These are phyloP conservation scores for Sicus ferrugineus DNA, from an alignment of 2,888 invertebrate species.

Conservation along the genomic window DNA sequence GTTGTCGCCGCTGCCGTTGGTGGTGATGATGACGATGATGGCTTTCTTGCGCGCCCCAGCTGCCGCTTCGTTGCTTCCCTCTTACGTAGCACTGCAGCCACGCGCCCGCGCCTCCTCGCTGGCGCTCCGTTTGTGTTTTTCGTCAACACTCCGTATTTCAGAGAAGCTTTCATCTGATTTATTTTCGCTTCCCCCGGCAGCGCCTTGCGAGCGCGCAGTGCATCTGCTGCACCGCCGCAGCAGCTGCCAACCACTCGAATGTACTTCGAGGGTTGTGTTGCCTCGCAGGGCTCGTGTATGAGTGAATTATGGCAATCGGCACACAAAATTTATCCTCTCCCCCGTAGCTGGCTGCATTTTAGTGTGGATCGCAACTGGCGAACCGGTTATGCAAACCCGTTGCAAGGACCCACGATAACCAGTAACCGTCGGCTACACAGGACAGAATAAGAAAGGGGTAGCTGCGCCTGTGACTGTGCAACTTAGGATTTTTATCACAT, in stretches of 20 bases:
- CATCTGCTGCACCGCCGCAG: not conserved
- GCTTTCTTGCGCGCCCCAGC: constrained; percentile 42
- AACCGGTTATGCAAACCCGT: no score
- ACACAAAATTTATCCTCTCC: no score
- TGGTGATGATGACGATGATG: constrained; percentile 31
- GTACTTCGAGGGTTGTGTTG: constrained; percentile 30
- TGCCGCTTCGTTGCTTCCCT: constrained; percentile 6
- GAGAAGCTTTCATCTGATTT: constrained; percentile 30
- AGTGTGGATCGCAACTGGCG: no score
- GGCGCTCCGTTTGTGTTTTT: constrained; percentile 30
- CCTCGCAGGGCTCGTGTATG: constrained; percentile 46
- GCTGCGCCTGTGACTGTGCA: no score
- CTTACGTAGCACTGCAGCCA: constrained; percentile 29
- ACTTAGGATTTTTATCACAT: no score
- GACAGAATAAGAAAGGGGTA: no score
- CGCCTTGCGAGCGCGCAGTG: no score
- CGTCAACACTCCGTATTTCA: constrained; percentile 31
- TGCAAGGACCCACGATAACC: no score
- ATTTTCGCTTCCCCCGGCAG: constrained; percentile 15
- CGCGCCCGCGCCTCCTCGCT: constrained; percentile 31
- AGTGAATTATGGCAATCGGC: constrained; percentile 56
- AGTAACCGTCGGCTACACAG: no score
- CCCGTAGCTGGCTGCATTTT: no score
- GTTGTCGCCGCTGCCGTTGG: constrained; percentile 28
- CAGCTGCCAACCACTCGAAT: constrained; percentile 28